Base-by-base conservation (phyloP, 1,140 invertebrate species). In the Brachionus calyciflorus region DNA sequence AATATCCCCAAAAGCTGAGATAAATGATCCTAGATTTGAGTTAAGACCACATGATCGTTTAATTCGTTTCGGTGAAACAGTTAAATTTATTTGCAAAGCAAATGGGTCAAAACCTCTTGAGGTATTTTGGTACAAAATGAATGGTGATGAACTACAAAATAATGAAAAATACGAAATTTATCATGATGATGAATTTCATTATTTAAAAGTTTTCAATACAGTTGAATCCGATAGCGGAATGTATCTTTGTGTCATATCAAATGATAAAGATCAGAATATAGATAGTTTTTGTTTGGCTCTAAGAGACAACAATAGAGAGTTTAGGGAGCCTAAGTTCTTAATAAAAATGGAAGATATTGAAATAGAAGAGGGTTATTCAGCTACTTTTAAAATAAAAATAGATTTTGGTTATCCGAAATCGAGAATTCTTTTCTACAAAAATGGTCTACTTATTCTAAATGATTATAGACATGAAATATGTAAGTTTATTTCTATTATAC, bases 121-220 rank as follows among this genome's bases (percentile, higher is more conserved):
- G 9, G 65, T 69, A 1, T 69, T 69, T 51, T 69, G 65, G 65
- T 69, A n/a, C 19, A 41, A 41, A 44, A 33, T 48, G 19, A 69
- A 41, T 21, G 65, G 19, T 30, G 65, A 69, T 33, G 65, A 69
- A 51, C n/a, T 69, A 14, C 12, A 33, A n/a, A 69, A 69, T 33
- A n/a, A 69, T 37, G 65, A 69, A 24, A 69, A 69, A 51, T 69
- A 69, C 33, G 40, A 69, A 69, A 19, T 69, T 17, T 44, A 41
- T 33, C 21, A 46, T 28, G 21, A 69, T n/a, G 40, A 44, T 30
- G 9, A 21, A 17, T 14, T 12, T 69, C 41, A 69, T 51, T 37
- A 69, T 51, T 30, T 69, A n/a, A 46, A 46, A 37, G 46, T 46
- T 24, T 33, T 26, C 17, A 4, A 21, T 14, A 69, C 40, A 3